Evolutionary conservation across 2,888 invertebrate species (phyloP), one percentile per base, ranked within the genome.

Genomic region (Anoncus sp.): DNA sequence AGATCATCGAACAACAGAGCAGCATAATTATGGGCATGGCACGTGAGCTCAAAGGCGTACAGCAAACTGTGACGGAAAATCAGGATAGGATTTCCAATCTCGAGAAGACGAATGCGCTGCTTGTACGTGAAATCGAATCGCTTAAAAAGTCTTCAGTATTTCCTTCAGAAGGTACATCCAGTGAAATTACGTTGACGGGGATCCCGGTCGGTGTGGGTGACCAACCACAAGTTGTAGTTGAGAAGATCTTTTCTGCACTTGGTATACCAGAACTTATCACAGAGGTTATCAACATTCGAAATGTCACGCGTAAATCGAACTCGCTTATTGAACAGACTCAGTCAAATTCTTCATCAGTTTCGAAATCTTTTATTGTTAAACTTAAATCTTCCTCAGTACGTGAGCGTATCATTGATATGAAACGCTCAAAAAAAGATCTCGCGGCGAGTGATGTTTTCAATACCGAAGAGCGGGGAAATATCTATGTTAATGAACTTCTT

Each of bases 401-500:
- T 10, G 60, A 70, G 2, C 35, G 22, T 12, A 51, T 70, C 9
- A 59, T 70, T 1, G 24, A 3, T 6, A 70, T 40, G 16, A 59
- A 60, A 27, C 31, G 59, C 0, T 16, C n/a, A 0, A 60, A 60
- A 9, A 38, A 49, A 1, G 7, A 16, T 16, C 38, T 70, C 2
- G 27, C 55, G 9, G 0, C 31, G 1, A 55, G 16, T 27, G 66
- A 55, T 1, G 55, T 55, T 1, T 67, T 67, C 20, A 31, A 1
- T 0, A 31, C 16, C 14, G 12, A 70, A 1, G 24, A 45, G n/a
- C 20, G 12, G 1, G 74, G 67, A 14, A 31, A 27, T 10, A 53
- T 75, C 2, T 62, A 45, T 22, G 16, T 74, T 0, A 75, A 75
- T 24, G 69, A 75, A 22, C 22, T 59, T 38, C n/a, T 74, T 1